phyloP scores from a whole-genome alignment of 2,113 vertebrate genomes.

The Myrmecobius fasciatus region DNA sequence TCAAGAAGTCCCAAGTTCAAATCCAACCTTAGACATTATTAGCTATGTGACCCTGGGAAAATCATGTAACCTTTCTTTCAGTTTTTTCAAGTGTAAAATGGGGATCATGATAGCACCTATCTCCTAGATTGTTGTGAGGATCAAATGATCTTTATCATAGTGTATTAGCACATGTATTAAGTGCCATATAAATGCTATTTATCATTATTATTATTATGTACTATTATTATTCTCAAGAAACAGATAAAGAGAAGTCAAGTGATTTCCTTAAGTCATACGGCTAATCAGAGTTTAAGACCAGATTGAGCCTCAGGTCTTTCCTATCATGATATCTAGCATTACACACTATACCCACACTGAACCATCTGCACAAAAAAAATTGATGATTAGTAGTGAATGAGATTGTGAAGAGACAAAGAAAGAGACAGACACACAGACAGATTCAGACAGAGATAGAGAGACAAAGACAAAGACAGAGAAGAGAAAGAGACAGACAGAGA shows the following conservation, averaged over 20 bases:
- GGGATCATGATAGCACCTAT: neutral
- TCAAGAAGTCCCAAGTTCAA: neutral
- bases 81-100: neutral
- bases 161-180: neutral
- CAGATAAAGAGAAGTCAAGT: neutral
- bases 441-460: too few species aligned
- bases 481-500: too few species aligned
- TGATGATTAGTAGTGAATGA: neutral
- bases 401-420: neutral
- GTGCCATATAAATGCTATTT: neutral
- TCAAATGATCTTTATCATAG: neutral
- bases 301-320: neutral
- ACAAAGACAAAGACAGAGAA: too few species aligned
- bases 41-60: neutral
- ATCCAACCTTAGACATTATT: neutral
- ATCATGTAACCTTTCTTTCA: neutral
- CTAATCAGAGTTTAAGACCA: neutral
- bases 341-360: neutral
- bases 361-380: neutral
- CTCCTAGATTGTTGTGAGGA: neutral
- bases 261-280: neutral
- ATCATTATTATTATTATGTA: neutral
- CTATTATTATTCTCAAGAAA: neutral
- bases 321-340: too few species aligned
- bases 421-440: too few species aligned